A percentile compares a stretch with the other conserved stretches of the same genome.
phyloP scores from a whole-genome alignment of 2,797 vertebrate species.

The Neomorphus geoffroyi region DNA sequence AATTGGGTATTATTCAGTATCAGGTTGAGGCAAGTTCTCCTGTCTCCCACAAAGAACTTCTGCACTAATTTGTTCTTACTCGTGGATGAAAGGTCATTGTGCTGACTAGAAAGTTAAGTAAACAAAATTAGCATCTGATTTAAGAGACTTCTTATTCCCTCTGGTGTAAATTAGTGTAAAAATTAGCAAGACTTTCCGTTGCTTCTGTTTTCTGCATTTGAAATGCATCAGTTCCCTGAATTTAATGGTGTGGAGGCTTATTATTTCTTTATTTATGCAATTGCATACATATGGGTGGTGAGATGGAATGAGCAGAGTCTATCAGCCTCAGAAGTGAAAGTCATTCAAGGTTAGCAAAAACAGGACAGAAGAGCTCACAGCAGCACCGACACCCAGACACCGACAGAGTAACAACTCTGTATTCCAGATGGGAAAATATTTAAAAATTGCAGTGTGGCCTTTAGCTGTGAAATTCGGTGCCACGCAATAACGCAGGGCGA shows the following conservation, averaged over 20 bases:
- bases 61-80: conserved; percentile 53
- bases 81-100: conserved; percentile 62
- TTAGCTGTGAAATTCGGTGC: not conserved
- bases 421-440: not conserved
- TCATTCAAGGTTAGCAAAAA: not conserved
- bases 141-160: conserved; percentile 64
- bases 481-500: not conserved
- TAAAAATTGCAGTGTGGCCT: not conserved
- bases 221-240: conserved; percentile 34
- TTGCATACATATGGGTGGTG: not conserved
- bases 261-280: conserved; percentile 31
- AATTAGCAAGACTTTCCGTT: conserved; percentile 59
- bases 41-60: conserved; percentile 56
- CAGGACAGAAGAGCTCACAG: not conserved
- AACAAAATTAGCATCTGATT: conserved; percentile 74
- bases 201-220: conserved; percentile 38
- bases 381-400: not conserved
- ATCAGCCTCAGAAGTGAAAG: not conserved
- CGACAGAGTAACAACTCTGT: not conserved
- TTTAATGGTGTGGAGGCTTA: conserved; percentile 24
- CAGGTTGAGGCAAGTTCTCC: conserved; percentile 49
- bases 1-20: conserved; percentile 63
- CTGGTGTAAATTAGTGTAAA: conserved; percentile 73
- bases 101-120: conserved; percentile 70
- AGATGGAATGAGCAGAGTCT: not conserved